Percentiles rank a stretch among this genome's conserved stretches.
phyloP scores from a whole-genome alignment of 2,113 vertebrate species.

The Pygoscelis antarcticus region DNA sequence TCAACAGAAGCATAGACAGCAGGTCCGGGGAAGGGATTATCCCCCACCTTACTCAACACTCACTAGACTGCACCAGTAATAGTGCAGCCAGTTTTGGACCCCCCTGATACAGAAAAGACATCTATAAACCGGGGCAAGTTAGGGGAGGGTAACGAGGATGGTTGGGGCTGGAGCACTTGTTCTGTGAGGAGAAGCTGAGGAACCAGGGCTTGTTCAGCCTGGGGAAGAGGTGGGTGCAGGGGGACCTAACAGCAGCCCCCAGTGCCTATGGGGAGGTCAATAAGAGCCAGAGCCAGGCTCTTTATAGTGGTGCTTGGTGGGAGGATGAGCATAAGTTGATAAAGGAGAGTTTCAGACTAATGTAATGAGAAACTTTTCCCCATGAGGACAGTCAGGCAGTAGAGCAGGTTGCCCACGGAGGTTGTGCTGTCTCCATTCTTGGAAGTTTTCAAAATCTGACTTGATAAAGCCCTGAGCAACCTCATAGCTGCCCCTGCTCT shows the following conservation, averaged over 20 bases:
- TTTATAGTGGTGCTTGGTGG: rapidly evolving
- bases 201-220: background rate
- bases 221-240: background rate
- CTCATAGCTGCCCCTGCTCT: background rate
- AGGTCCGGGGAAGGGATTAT: background rate
- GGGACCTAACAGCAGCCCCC: background rate
- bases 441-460: background rate
- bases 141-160: background rate
- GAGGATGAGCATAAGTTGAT: background rate
- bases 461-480: background rate
- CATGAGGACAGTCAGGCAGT: background rate
- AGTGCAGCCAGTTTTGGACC: background rate
- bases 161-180: background rate
- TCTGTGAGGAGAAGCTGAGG: background rate
- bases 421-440: background rate
- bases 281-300: background rate
- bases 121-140: background rate
- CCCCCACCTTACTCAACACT: background rate
- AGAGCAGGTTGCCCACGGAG: background rate
- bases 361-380: background rate
- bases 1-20: background rate
- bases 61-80: background rate
- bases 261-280: background rate
- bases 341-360: background rate
- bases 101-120: background rate